Base-by-base conservation (phyloP, 35 echinoderm and acorn worm species). In the Lytechinus pictus region DNA sequence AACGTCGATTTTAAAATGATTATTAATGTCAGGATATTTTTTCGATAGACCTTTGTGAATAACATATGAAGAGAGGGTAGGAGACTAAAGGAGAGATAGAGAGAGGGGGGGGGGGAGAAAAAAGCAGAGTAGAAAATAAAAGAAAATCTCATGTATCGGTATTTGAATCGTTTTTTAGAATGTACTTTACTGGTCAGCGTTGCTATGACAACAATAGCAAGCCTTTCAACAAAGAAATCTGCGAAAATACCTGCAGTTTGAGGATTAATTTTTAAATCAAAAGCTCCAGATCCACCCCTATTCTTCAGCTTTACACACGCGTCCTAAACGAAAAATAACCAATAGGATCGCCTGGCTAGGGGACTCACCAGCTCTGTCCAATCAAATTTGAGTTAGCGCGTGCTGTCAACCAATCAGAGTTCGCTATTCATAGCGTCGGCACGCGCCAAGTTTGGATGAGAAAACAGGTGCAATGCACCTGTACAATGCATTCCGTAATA, bases 391-490 rank as follows among this genome's bases (percentile, higher is more conserved):
- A 54, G 66, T 24, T 7, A 54, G 16, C 88, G 52, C 88, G 88
- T 90, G 88, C 88, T 44, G 16, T 12, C 10, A 9, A 54, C 88
- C 88, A 90, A 52, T 51, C 88, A 90, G 88, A 90, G 52, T 10
- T 27, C 11, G 1, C 88, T 12, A 52, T 90, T 90, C 88, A 90
- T 54, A 54, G 29, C 29, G 10, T 54, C 4, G 29, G 88, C 88
- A 90, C 88, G 88, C 88, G 88, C 88, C 88, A 90, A 90, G 88
- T 90, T 90, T 21, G 88, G 88, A 52, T 90, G 28, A 16, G 52
- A 44, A 9, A 90, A 90, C 88, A 90, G 88, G 88, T 90, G 88
- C 88, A 90, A 52, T 90, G 88, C 88, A 90, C 88, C 88, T 90
- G 88, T 33, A 90, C 7, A 90, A 90, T 14, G 66, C 66, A 79